A percentile compares a stretch with the other conserved stretches of the same genome.
These are phyloP conservation scores for Pogonocichla stellata DNA, from an alignment of 2,113 vertebrate genomes.

Conservation along the genomic window DNA sequence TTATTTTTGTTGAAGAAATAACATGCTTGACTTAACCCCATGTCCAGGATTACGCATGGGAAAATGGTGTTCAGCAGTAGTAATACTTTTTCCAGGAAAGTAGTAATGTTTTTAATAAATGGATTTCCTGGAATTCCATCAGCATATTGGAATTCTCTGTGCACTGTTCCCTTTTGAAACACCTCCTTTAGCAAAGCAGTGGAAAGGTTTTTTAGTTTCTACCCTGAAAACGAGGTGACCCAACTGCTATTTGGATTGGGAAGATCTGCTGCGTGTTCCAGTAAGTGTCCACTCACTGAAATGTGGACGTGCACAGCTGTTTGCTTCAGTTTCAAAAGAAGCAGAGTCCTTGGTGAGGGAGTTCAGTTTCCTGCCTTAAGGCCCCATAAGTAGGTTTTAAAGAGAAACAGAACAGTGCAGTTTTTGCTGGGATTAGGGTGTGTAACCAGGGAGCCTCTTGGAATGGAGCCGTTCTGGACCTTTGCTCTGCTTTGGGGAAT, in stretches of 20 bases:
- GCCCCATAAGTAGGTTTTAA: not conserved
- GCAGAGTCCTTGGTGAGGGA: not conserved
- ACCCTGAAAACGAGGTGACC: not conserved
- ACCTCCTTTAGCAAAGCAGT: not conserved
- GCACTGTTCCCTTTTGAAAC: not conserved
- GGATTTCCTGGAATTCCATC: not conserved
- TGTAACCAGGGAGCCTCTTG: not conserved
- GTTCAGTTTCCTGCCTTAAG: not conserved
- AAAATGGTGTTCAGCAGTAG: not conserved
- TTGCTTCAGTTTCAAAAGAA: not conserved
- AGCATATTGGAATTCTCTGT: not conserved
- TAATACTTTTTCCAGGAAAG: not conserved
- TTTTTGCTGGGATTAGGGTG: not conserved
- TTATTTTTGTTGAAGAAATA: not conserved
- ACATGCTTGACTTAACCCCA: not conserved
- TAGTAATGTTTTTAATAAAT: not conserved
- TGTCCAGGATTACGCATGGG: not conserved
- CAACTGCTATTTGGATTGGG: not conserved
- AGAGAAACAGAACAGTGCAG: not conserved
- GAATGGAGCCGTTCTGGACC: not conserved
- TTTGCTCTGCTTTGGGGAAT: not conserved
- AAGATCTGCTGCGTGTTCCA: not conserved
- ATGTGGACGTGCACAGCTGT: accelerated
- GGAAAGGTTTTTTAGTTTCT: not conserved
- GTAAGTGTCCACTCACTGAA: not conserved